These are phyloP conservation scores for Oreotrochilus melanogaster DNA, from an alignment of 2,113 vertebrate species.

Conservation along the genomic window DNA sequence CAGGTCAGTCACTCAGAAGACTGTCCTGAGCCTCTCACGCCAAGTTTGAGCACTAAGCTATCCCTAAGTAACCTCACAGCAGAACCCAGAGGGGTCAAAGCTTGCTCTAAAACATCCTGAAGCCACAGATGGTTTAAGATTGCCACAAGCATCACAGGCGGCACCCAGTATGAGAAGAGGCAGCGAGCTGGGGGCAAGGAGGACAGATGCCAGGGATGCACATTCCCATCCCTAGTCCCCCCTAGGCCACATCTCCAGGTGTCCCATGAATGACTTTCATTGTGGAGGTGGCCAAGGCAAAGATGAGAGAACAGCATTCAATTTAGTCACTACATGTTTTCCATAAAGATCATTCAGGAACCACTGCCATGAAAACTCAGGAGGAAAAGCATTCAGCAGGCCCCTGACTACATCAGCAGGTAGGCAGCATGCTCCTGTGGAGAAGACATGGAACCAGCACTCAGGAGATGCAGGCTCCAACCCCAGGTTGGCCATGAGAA, in stretches of 20 bases:
- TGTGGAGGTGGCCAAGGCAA: not conserved
- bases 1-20: not conserved
- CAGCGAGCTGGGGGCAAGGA: not conserved
- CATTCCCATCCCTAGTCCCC: not conserved
- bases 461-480: not conserved
- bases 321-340: not conserved
- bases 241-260: not conserved
- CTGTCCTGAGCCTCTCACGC: not conserved
- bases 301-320: accelerated
- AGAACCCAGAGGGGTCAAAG: not conserved
- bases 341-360: not conserved
- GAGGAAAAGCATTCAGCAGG: not conserved
- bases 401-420: not conserved
- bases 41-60: not conserved
- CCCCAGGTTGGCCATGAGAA: not conserved
- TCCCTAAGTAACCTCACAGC: not conserved
- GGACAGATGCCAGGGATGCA: accelerated
- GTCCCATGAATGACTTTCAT: accelerated
- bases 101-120: not conserved
- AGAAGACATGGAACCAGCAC: not conserved
- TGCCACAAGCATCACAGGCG: not conserved
- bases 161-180: not conserved
- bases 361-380: not conserved
- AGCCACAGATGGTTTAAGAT: not conserved
- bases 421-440: accelerated